phyloP scores from a whole-genome alignment of 2,888 invertebrate species.

The Blastobasis adustella region DNA sequence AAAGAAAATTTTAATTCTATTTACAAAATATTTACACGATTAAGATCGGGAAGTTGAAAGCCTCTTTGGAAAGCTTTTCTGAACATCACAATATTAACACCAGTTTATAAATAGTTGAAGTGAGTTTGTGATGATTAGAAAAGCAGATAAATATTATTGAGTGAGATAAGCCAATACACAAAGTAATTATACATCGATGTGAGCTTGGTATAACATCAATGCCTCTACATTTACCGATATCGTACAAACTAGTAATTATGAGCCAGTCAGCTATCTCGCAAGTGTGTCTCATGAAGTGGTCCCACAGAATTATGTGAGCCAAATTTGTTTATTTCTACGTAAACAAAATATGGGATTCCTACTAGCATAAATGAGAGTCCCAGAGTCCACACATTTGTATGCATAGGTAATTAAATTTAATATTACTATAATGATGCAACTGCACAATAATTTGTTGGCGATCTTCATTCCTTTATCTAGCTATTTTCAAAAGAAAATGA shows the following conservation, averaged over 20 bases:
- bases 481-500: constrained; percentile 72
- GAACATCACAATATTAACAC: constrained; percentile 25
- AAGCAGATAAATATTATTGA: no score
- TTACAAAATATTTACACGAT: constrained; percentile 45
- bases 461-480: constrained; percentile 45
- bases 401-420: not conserved
- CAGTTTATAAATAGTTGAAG: no score
- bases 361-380: not conserved
- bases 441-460: constrained; percentile 1
- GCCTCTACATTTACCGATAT: no score
- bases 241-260: no score
- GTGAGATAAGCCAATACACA: no score
- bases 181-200: no score
- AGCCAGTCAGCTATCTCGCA: no score
- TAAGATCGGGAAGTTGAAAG: constrained; percentile 36
- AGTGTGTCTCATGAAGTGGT: constrained; percentile 26
- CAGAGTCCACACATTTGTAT: constrained; percentile 1
- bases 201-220: no score
- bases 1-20: constrained; percentile 20
- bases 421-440: not conserved
- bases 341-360: no score
- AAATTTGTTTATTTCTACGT: constrained; percentile 9
- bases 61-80: constrained; percentile 31
- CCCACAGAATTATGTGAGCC: constrained; percentile 49
- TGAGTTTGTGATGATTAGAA: no score